Base-by-base conservation (phyloP, 2,113 vertebrate genomes). In the Benthochromis sp. region DNA sequence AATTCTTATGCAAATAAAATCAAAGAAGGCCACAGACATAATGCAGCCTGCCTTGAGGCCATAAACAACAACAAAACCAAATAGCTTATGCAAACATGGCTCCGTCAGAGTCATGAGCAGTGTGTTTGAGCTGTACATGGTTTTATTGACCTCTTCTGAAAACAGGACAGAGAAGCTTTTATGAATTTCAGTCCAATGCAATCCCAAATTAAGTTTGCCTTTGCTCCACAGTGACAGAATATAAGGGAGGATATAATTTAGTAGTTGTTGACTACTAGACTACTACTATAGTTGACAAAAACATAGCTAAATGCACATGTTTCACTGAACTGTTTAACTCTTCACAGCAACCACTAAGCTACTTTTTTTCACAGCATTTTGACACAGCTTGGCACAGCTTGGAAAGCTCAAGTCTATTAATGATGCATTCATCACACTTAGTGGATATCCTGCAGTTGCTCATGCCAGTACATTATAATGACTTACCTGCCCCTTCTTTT, bases 1-100 rank as follows among this genome's bases (percentile, higher is more conserved):
- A 55, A 84, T 84, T 88, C 24, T 59, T 9, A 88, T 90, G 80
- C 80, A 85, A 85, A 87, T 90, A 53, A 85, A 84, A 82, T 50
- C 54, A 34, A 17, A 78, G 13, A 61, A 82, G 59, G 55, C 43
- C 66, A 85, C n/a, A 8, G 17, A 87, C 40, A 71, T n/a, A 24
- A 66, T 78, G 66, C 29, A 53, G n/a, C 53, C 50, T 59, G 24
- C 45, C 76, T 82, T n/a, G 27, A 79, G 78, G 78, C 34, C 43
- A 83, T 31, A 53, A 82, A 89, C 47, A 81, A 45, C 38, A 71
- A 81, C 83, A 57, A 55, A 79, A 79, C 54, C 69, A 83, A 59
- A 69, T 40, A 24, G 16, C 59, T 81, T 52, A 34, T 54, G 43
- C 54, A 69, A 87, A 87, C 57, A n/a, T 38, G 24, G 31, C 19